These are phyloP conservation scores for Mechanitis mazaeus DNA, from an alignment of 2,888 invertebrate genomes.

Conservation along the genomic window DNA sequence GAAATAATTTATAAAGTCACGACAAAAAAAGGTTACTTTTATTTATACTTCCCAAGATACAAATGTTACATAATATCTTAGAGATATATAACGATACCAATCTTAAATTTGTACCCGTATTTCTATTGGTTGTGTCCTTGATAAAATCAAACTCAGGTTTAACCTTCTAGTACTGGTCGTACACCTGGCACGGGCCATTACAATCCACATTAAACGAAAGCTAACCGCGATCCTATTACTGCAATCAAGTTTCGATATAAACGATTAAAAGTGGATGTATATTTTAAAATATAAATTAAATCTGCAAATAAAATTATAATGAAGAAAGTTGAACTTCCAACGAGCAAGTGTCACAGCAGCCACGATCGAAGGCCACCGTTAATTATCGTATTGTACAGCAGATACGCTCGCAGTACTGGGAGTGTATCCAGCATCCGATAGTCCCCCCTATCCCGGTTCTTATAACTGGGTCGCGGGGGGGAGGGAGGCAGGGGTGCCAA, in stretches of 20 bases:
- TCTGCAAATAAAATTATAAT: too few species aligned
- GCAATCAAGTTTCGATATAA: conserved; percentile 4
- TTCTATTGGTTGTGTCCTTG: too few species aligned
- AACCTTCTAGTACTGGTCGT: conserved; percentile 21
- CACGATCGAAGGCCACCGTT: conserved; percentile 33
- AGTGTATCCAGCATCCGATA: conserved; percentile 40
- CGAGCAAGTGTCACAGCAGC: conserved; percentile 3
- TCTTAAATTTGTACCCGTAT: too few species aligned
- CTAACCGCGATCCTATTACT: too few species aligned
- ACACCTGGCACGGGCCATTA: conserved; percentile 27
- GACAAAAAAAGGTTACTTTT: too few species aligned
- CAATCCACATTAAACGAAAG: conserved; percentile 12
- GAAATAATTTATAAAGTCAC: too few species aligned
- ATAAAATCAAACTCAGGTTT: too few species aligned
- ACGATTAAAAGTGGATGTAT: neutral
- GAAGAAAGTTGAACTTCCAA: conserved; percentile 2
- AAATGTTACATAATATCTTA: too few species aligned
- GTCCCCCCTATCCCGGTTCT: conserved; percentile 37
- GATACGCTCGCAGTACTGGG: conserved; percentile 31
- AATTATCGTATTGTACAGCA: conserved; percentile 34
- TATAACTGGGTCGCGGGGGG: conserved; percentile 53
- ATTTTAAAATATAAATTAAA: too few species aligned
- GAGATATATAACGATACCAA: too few species aligned
- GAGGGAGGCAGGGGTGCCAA: conserved; percentile 39
- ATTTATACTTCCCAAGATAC: too few species aligned